Conservation (phyloP, 2,888 invertebrate genomes). For the Adelognathus sp. region DNA sequence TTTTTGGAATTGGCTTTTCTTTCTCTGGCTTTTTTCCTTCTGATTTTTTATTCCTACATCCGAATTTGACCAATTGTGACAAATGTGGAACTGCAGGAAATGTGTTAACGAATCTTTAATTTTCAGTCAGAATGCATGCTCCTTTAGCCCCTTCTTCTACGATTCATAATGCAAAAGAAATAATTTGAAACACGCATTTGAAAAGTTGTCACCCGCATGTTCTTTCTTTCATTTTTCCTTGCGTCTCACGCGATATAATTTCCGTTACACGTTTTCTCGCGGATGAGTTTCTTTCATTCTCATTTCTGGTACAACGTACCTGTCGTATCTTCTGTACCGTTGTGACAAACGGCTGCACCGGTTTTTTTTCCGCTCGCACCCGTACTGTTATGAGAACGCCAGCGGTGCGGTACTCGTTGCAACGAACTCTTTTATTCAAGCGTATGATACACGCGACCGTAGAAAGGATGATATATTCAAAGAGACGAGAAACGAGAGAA, state of each 20-base stretch:
- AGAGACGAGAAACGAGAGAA: background rate
- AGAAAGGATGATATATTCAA: slow-evolving; percentile 17
- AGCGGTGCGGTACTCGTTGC: background rate
- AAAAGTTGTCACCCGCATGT: slow-evolving; percentile 2
- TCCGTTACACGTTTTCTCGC: background rate
- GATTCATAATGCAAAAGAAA: no score
- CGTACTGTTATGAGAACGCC: no score
- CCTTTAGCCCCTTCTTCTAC: no score
- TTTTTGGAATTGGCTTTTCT: no score
- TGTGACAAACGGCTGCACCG: background rate
- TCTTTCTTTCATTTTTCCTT: background rate
- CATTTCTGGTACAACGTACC: background rate
- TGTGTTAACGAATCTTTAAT: no score
- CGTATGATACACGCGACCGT: background rate
- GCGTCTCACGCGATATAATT: background rate
- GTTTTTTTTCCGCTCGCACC: background rate
- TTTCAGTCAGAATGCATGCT: no score
- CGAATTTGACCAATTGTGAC: background rate
- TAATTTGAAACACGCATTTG: background rate
- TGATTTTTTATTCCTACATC: background rate
- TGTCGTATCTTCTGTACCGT: background rate
- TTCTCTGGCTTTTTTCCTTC: no score
- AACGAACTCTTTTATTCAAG: background rate
- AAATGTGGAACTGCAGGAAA: no score
- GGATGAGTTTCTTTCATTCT: background rate